Evolutionary conservation across 2,113 vertebrate species (phyloP), one percentile per base, ranked within the genome.

Genomic region (Ochotona curzoniae): DNA sequence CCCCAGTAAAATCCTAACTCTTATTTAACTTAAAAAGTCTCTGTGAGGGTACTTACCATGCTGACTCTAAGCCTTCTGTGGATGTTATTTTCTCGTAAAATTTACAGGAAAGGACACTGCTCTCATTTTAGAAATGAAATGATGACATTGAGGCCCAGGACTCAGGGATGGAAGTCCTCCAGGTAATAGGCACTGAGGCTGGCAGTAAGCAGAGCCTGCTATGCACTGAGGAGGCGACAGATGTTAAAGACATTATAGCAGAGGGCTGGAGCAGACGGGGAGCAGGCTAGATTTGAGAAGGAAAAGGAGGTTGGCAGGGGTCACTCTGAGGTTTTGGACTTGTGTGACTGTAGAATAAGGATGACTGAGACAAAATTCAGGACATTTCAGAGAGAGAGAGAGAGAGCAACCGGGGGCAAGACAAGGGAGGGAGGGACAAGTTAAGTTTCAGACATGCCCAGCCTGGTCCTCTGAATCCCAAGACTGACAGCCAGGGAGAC

Each of bases 351-450:
- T 14, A 93, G 54, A 76, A 82, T 1, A 28, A 64, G 74, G 82
- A 66, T 73, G 91, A 83, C 38, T 91, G 78, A 84, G 84, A 90
- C 82, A 95, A 61, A 70, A 84, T 4, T 30, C n/a, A 93, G 28
- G 83, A 85, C 51, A 23, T 54, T 9, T 66, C 38, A 44, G 38
- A 44, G 38, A 44, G 38, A 44, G 38, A 87, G 57, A 54, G 35
- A 96, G 30, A 8, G 79, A 95, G 49, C 51, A 95, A 47, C 0
- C 66, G 8, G 44, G 89, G 63, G 64, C 82, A 57, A 23, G 18
- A 57, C 14, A n/a, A 9, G 66, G 67, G 32, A 60, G 57, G 64
- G 49, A 30, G 18, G 78, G 12, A n/a, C 70, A 54, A 86, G 47
- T 23, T 94, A 57, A 70, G 69, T 18, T 94, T 87, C 57, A 78